Base-by-base conservation (phyloP, 2,888 invertebrate genomes). In the Vanessa cardui region DNA sequence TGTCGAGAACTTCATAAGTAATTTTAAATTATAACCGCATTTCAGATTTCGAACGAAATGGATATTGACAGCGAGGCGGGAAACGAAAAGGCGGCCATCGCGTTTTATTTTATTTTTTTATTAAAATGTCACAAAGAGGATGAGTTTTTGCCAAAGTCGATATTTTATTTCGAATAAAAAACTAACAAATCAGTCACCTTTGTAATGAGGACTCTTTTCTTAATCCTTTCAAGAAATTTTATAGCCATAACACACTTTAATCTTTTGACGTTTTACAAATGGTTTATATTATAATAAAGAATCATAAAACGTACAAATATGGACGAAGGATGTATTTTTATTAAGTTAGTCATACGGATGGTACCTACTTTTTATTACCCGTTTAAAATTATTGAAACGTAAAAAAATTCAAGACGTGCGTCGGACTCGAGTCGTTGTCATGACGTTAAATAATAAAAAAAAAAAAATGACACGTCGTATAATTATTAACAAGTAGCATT, bases 1-100 rank as follows among this genome's bases (percentile, higher is more conserved):
- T 54, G 7, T 61, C 47, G 15, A 61, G 39, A 61, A 21, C 33
- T 9, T 56, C 33, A 61, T 59, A 59, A 8, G 26, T 62, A 58
- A 62, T 62, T 31, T 64, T 59, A 18, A 52, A 52, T 52, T 52
- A 45, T 21, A 59, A 64, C 68, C 64, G 47, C 66, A 66, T 56
- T 59, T 64, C 44, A 49, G 16, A 52, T 50, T 62, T 58, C 46
- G 49, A 59, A 64, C 33, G 33, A 69, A 83, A 85, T 83, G 80
- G 74, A 81, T 84, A 86, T 84, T 83, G 84, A 87, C 87, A 83
- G 81, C 79, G 80, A 81, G 76, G 83, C 82, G 83, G 82, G 82
- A 85, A 85, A 81, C 78, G 80, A 81, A 79, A 83, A 81, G 80
- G 78, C 80, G 78, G 82, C 81, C 82, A 78, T 81, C 80, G 80